These are phyloP conservation scores for Helicoverpa zea DNA, from an alignment of 1,140 invertebrate species.

Conservation along the genomic window DNA sequence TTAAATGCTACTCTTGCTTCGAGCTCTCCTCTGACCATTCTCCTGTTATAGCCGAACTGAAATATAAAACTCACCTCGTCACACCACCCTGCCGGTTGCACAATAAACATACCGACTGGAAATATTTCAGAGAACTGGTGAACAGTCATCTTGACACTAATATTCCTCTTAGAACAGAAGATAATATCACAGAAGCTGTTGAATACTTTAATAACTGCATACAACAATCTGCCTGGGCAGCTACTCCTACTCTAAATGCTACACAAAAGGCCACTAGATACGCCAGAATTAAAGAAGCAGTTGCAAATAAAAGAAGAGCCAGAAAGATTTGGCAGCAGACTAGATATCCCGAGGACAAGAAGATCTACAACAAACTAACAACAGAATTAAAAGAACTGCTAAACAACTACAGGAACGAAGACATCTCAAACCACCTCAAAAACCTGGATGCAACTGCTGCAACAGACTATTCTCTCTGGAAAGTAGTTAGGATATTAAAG, in stretches of 20 bases:
- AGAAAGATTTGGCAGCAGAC: conserved; percentile 8
- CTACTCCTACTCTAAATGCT: conserved; percentile 31
- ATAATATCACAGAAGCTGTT: background rate
- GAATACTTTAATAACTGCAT: conserved; percentile 20
- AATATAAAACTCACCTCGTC: background rate
- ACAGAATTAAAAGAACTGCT: conserved; percentile 51
- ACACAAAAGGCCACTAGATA: background rate
- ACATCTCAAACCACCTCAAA: conserved; percentile 40
- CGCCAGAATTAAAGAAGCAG: background rate
- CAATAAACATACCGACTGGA: background rate
- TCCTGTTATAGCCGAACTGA: no score
- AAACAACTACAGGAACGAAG: conserved; percentile 12
- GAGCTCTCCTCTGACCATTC: conserved; percentile 42
- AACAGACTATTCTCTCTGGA: background rate
- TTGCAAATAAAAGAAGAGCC: background rate
- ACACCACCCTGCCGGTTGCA: conserved; percentile 24
- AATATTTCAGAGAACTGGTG: background rate
- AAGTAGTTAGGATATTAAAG: background rate
- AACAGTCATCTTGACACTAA: background rate
- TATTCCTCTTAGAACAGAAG: background rate
- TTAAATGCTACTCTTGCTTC: background rate
- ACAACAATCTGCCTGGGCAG: conserved; percentile 53
- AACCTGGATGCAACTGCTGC: conserved; percentile 45
- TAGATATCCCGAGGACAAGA: background rate
- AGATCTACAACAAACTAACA: background rate